A percentile compares a stretch with the other conserved stretches of the same genome.
phyloP scores from a whole-genome alignment of 2,888 invertebrate genomes.

The Rhyacophila evoluta region DNA sequence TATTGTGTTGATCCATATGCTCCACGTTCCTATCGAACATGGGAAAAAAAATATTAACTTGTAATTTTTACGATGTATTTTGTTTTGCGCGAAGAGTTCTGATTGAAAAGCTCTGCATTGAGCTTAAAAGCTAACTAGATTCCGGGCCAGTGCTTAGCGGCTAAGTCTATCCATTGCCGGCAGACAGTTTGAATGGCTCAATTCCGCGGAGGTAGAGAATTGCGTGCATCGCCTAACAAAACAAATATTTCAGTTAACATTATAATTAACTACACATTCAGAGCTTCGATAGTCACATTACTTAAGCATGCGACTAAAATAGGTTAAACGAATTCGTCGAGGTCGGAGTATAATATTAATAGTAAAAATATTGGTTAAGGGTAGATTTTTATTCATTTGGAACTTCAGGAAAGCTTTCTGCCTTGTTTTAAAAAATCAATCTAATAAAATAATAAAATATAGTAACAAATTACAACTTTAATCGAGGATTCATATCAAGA shows the following conservation, averaged over 20 bases:
- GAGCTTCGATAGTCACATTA: not conserved
- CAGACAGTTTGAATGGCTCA: slow-evolving; percentile 22
- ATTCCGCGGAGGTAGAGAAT: slow-evolving; percentile 4
- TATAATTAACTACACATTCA: slow-evolving; percentile 2
- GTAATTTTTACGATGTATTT: too few relatives aligned
- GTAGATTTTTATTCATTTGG: too few relatives aligned
- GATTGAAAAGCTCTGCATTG: not conserved
- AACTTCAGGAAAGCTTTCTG: too few relatives aligned
- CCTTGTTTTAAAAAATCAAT: too few relatives aligned
- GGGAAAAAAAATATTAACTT: too few relatives aligned
- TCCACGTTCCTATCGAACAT: too few relatives aligned
- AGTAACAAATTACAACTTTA: too few relatives aligned
- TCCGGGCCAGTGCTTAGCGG: not conserved
- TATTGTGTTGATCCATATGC: too few relatives aligned
- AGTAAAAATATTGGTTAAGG: too few relatives aligned
- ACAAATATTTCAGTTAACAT: slow-evolving; percentile 14
- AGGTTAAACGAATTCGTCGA: not conserved
- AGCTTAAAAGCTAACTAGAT: not conserved
- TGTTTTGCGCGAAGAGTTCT: not conserved
- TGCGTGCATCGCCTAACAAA: not conserved
- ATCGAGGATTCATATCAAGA: too few relatives aligned
- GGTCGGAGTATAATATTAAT: too few relatives aligned
- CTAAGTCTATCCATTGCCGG: slow-evolving; percentile 7
- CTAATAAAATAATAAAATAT: too few relatives aligned
- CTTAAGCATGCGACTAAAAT: not conserved